Conservation (phyloP, 2,888 invertebrate species). For the Aphelenchoides bicaudatus region DNA sequence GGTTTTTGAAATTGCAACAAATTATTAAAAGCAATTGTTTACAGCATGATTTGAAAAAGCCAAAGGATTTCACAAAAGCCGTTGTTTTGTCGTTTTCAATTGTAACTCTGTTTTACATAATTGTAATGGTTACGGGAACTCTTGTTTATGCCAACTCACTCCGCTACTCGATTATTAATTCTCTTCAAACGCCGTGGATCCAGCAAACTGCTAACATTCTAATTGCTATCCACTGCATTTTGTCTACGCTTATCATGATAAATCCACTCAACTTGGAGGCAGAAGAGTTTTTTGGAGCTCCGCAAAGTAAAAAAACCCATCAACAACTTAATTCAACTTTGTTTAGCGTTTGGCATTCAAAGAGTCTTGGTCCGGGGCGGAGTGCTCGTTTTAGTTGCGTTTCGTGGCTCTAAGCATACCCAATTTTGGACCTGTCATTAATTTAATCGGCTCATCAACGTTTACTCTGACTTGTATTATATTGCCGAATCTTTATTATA, state of each 20-base stretch:
- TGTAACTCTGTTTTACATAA: constrained; percentile 39
- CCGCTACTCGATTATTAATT: constrained; percentile 32
- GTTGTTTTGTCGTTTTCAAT: constrained; percentile 62
- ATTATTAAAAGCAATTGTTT: neutral
- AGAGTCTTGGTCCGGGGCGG: constrained; percentile 3
- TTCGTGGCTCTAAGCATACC: constrained; percentile 2
- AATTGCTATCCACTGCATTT: constrained; percentile 14
- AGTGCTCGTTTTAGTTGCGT: neutral
- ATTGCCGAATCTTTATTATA: neutral
- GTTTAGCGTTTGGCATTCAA: constrained; percentile 3
- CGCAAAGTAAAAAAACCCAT: constrained; percentile 37
- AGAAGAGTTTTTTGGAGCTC: constrained; percentile 49
- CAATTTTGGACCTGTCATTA: constrained; percentile 4
- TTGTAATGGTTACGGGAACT: constrained; percentile 41
- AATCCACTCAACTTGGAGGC: constrained; percentile 55
- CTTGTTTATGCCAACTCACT: constrained; percentile 26
- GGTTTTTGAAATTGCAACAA: constrained; percentile 30
- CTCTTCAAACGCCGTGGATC: constrained; percentile 29
- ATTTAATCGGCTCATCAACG: neutral
- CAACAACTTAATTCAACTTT: neutral
- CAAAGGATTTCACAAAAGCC: constrained; percentile 71
- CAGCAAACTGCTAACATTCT: constrained; percentile 26
- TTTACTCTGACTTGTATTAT: constrained; percentile 10
- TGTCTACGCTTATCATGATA: constrained; percentile 33
- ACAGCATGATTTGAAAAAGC: constrained; percentile 83